Evolutionary conservation across 2,797 vertebrate genomes (phyloP).

Genomic region (Parotocinclus haroldoi): DNA sequence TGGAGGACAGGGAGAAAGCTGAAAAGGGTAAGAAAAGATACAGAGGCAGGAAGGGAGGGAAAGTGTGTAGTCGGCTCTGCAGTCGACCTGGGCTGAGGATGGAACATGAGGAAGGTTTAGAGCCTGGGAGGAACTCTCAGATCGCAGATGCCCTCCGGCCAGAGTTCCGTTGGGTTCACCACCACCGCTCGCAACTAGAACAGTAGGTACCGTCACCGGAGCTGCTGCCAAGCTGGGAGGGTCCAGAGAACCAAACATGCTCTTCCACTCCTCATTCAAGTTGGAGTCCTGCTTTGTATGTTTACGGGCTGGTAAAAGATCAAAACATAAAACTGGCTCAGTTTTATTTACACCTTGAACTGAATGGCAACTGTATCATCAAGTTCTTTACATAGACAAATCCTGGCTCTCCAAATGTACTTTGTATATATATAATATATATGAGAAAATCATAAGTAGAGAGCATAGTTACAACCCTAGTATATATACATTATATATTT

Average conservation of each 20-base stretch:
- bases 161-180: slow-evolving; percentile 67
- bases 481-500: no score
- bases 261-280: slow-evolving; percentile 98
- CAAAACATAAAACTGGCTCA: neutral
- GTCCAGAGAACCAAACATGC: slow-evolving; percentile 97
- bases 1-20: neutral
- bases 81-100: slow-evolving; percentile 77
- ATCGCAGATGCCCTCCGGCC: slow-evolving; percentile 69
- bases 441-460: no score
- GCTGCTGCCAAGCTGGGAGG: slow-evolving; percentile 71
- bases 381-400: no score
- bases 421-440: no score
- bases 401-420: no score
- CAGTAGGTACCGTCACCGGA: slow-evolving; percentile 69
- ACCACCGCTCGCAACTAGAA: slow-evolving; percentile 59
- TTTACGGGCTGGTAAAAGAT: slow-evolving; percentile 78
- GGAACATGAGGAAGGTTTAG: slow-evolving; percentile 69
- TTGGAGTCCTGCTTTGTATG: slow-evolving; percentile 92
- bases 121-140: slow-evolving; percentile 71
- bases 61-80: slow-evolving; percentile 44
- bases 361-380: no score
- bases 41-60: slow-evolving; percentile 5
- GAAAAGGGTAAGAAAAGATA: neutral
- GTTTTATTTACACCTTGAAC: no score
- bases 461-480: no score